phyloP scores from a whole-genome alignment of 2,797 vertebrate genomes.

The Harpagifer antarcticus region DNA sequence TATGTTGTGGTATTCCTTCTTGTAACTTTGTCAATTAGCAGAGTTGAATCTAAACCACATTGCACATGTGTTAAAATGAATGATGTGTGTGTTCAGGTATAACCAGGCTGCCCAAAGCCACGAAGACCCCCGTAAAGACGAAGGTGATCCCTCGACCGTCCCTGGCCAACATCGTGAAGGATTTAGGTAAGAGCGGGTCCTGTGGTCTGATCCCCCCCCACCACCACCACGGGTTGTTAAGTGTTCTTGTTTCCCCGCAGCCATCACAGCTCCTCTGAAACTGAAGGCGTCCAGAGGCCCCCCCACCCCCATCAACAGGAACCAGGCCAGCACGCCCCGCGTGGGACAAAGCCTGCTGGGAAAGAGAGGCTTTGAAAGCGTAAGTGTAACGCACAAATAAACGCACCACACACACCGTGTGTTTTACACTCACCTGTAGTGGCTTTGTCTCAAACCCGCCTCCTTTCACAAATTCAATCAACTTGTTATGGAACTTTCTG shows the following conservation, averaged over 20 bases:
- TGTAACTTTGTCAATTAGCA: not conserved
- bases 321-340: conserved; percentile 92
- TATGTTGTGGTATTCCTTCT: not conserved
- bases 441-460: no score
- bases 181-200: conserved; percentile 86
- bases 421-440: no score
- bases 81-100: conserved; percentile 83
- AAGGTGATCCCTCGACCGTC: conserved; percentile 88
- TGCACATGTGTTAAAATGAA: no score
- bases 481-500: no score
- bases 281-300: conserved; percentile 92
- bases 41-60: not conserved
- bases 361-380: conserved; percentile 91
- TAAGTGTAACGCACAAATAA: conserved; percentile 73
- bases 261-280: conserved; percentile 92
- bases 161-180: conserved; percentile 91
- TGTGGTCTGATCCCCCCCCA: not conserved
- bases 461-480: no score
- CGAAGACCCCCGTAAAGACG: conserved; percentile 90
- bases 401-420: not conserved
- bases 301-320: conserved; percentile 95
- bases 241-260: conserved; percentile 69
- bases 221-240: not conserved
- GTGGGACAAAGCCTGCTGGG: conserved; percentile 88
- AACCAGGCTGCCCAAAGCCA: conserved; percentile 93